Percentiles rank a stretch among this genome's conserved stretches.
phyloP scores from a whole-genome alignment of 2,888 invertebrate species.

The Torymus auratus region DNA sequence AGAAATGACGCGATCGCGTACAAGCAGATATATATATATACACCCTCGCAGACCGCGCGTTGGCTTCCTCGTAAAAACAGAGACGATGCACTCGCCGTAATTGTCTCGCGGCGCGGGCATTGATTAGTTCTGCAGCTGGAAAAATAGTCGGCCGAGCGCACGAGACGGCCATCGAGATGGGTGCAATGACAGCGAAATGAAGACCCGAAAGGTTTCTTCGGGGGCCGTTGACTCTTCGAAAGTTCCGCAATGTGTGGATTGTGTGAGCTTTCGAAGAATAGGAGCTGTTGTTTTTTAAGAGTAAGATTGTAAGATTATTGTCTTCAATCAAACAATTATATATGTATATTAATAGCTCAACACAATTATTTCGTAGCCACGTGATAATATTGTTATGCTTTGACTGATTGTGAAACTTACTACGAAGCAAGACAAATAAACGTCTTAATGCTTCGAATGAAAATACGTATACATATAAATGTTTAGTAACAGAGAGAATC shows the following conservation, averaged over 20 bases:
- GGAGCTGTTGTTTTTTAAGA: too few relatives aligned
- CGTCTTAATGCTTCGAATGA: slow-evolving; percentile 16
- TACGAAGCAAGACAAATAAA: background rate
- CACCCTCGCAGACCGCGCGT: background rate
- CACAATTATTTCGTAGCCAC: too few relatives aligned
- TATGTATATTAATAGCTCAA: too few relatives aligned
- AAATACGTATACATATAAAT: background rate
- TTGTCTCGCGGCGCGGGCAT: slow-evolving; percentile 12
- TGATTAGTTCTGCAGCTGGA: slow-evolving; percentile 48
- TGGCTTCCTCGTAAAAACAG: slow-evolving; percentile 19
- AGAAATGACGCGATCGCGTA: slow-evolving; percentile 6
- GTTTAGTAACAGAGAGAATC: background rate
- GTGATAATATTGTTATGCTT: background rate
- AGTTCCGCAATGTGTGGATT: too few relatives aligned
- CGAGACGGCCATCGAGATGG: too few relatives aligned
- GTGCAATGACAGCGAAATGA: too few relatives aligned
- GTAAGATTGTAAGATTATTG: too few relatives aligned
- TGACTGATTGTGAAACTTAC: slow-evolving; percentile 16
- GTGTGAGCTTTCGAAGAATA: too few relatives aligned
- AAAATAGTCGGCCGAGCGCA: slow-evolving; percentile 35
- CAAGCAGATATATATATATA: background rate
- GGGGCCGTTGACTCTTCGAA: slow-evolving; percentile 14
- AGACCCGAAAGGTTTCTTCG: slow-evolving; percentile 29
- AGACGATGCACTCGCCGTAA: slow-evolving; percentile 14
- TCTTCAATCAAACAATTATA: too few relatives aligned